Base-by-base conservation (phyloP, 2,888 invertebrate species). In the Lypha dubia region DNA sequence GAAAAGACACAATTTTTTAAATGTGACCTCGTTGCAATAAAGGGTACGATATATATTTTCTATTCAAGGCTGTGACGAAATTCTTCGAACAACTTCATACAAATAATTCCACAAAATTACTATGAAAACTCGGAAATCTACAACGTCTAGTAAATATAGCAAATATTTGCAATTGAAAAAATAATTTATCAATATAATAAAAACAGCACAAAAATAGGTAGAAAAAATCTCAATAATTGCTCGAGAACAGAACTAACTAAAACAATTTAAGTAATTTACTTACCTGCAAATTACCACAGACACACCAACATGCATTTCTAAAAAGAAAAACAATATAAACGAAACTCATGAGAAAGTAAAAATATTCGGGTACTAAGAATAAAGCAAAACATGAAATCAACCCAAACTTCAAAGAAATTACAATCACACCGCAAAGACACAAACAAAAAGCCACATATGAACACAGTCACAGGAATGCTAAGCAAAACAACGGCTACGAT, bases 351-450 rank as follows among this genome's bases (percentile, higher is more conserved):
- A 60, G 17, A 15, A 56, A 9, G 8, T 44, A 71, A 73, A 60
- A 70, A n/a, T 53, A 3, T 38, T 56, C 0, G 24, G 41, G 15
- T 41, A 67, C 68, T 46, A 73, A 81, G 58, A 77, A 75, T 22
- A 28, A 44, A 62, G 67, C 51, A 4, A 8, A 2, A 6, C 5
- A 7, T 22, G 20, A 38, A 70, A 56, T 49, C 32, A 49, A 44
- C 62, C 38, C 73, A 68, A 76, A 71, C 68, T 58, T 67, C 15
- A 81, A 51, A 71, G 79, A 79, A 79, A 70, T 38, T 46, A 22
- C 28, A 53, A 20, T 53, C 35, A 46, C 28, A 46, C 28, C 15
- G 51, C 11, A 44, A 17, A 6, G 51, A 22, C 24, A n/a, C n/a
- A 41, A 22, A 5, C 22, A 51, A 56, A 67, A 44, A 79, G 22